Conservation (phyloP, 2,888 invertebrate genomes). For the Campoplex capitator region DNA sequence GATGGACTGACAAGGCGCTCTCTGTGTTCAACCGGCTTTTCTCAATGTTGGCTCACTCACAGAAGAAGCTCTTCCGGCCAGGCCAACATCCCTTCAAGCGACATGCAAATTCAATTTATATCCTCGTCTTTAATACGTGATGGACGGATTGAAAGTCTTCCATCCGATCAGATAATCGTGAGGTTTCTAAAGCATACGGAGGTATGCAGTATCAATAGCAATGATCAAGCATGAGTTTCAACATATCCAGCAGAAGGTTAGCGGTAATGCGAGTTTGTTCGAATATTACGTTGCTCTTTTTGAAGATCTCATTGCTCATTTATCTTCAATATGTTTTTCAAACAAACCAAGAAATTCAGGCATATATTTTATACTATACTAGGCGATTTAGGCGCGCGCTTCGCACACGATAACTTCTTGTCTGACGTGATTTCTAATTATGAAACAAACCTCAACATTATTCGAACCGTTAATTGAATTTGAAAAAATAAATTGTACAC, state of each 20-base stretch:
- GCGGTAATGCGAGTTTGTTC: too few relatives aligned
- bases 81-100: neutral
- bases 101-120: neutral
- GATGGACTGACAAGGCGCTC: slow-evolving; percentile 1
- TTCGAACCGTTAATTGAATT: too few relatives aligned
- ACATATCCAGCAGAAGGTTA: too few relatives aligned
- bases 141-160: neutral
- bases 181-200: neutral
- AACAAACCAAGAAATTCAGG: neutral
- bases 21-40: neutral
- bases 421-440: too few relatives aligned
- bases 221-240: too few relatives aligned
- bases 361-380: neutral
- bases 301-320: too few relatives aligned
- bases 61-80: neutral
- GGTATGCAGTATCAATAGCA: neutral
- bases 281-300: neutral
- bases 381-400: too few relatives aligned
- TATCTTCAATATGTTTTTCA: too few relatives aligned
- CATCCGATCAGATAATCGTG: neutral
- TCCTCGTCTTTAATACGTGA: neutral
- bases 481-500: too few relatives aligned
- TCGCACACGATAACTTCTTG: too few relatives aligned
- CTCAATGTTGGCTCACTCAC: slow-evolving; percentile 1
- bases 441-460: too few relatives aligned